phyloP scores from a whole-genome alignment of 2,888 invertebrate species.

The Sisyra terminalis region DNA sequence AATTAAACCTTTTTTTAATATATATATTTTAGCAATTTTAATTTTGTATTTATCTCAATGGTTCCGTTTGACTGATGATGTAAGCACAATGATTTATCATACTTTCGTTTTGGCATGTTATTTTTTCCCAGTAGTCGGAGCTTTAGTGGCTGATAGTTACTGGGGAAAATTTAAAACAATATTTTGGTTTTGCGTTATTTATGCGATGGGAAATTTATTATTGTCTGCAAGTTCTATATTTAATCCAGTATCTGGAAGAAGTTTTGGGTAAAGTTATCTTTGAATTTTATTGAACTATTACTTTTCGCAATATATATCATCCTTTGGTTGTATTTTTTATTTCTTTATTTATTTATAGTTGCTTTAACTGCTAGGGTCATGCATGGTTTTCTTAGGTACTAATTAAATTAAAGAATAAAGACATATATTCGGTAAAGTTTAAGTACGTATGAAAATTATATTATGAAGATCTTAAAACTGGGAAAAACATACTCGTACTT shows the following conservation, averaged over 20 bases:
- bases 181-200: slow-evolving; percentile 73
- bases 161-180: slow-evolving; percentile 86
- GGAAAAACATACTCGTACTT: too few relatives aligned
- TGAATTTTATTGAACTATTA: too few relatives aligned
- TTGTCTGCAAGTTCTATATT: slow-evolving; percentile 45
- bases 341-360: too few relatives aligned
- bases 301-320: not conserved
- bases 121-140: slow-evolving; percentile 78
- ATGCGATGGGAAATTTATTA: slow-evolving; percentile 65
- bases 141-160: slow-evolving; percentile 84
- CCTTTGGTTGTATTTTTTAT: too few relatives aligned
- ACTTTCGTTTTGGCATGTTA: slow-evolving; percentile 78
- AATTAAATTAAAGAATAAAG: too few relatives aligned
- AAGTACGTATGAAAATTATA: too few relatives aligned
- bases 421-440: too few relatives aligned
- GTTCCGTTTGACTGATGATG: slow-evolving; percentile 51
- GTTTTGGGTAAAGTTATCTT: not conserved
- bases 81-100: slow-evolving; percentile 78
- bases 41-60: slow-evolving; percentile 73
- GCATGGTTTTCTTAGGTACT: too few relatives aligned
- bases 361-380: too few relatives aligned
- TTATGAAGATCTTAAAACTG: too few relatives aligned
- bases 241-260: not conserved
- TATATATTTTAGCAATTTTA: slow-evolving; percentile 61
- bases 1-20: not conserved